phyloP scores from a whole-genome alignment of 2,888 invertebrate genomes.

The Callyntrura guangdongensis region DNA sequence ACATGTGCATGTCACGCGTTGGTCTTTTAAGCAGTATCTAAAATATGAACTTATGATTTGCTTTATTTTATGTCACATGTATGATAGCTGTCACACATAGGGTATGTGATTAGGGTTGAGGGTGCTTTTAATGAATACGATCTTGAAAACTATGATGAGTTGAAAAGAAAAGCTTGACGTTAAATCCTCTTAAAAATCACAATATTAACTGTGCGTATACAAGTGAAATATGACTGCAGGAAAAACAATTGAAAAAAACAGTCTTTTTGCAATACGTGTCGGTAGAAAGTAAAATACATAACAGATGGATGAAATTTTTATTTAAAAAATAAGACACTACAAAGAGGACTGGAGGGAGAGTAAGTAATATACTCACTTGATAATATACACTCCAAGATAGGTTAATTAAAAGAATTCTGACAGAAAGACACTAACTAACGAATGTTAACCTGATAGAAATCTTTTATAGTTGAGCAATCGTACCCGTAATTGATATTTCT shows the following conservation, averaged over 20 bases:
- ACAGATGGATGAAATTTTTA: too few species aligned
- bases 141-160: conserved; percentile 17
- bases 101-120: conserved; percentile 47
- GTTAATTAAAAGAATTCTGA: too few species aligned
- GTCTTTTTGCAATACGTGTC: too few species aligned
- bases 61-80: conserved; percentile 56
- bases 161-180: conserved; percentile 18
- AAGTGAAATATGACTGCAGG: conserved; percentile 45
- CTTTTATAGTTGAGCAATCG: too few species aligned
- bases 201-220: conserved; percentile 33
- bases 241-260: not conserved
- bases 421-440: too few species aligned
- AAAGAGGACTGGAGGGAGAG: too few species aligned
- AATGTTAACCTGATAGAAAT: too few species aligned
- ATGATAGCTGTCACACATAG: conserved; percentile 61
- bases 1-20: not conserved
- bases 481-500: too few species aligned
- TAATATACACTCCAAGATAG: too few species aligned
- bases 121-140: not conserved
- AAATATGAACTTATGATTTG: conserved; percentile 1
- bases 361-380: too few species aligned
- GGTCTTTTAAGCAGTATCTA: not conserved
- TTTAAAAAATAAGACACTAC: too few species aligned
- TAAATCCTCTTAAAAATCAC: conserved; percentile 73
- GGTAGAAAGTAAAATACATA: too few species aligned